Conservation (phyloP, 2,113 vertebrate genomes). For the Electrona antarctica region DNA sequence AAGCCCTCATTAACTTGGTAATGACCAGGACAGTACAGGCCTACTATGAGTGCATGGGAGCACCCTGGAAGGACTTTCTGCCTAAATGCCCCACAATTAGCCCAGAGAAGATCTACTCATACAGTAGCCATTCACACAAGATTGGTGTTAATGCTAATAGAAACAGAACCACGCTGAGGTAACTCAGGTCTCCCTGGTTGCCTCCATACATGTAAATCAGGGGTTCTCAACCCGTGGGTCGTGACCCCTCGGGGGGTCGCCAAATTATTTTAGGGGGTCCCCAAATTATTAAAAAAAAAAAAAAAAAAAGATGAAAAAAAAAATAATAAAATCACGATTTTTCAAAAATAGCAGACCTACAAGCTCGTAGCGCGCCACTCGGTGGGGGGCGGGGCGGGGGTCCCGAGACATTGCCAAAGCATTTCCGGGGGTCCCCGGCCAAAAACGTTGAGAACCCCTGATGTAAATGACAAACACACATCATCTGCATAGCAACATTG, state of each 20-base stretch:
- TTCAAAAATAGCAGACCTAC: too few species aligned
- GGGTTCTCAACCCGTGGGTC: too few species aligned
- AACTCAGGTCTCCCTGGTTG: background rate
- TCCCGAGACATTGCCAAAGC: too few species aligned
- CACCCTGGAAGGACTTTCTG: slow-evolving; percentile 7
- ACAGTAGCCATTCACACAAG: slow-evolving; percentile 50
- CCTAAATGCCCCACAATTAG: slow-evolving; percentile 14
- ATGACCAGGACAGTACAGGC: slow-evolving; percentile 36
- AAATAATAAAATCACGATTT: too few species aligned
- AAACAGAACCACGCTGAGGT: background rate
- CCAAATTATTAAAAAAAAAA: too few species aligned
- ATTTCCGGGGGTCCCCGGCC: too few species aligned
- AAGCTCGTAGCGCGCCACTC: too few species aligned
- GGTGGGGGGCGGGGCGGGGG: too few species aligned
- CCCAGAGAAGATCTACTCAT: slow-evolving; percentile 23
- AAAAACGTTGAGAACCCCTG: too few species aligned
- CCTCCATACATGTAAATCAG: slow-evolving; percentile 50
- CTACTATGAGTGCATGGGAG: slow-evolving; percentile 3
- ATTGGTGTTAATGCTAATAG: slow-evolving; percentile 57
- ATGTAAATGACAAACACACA: slow-evolving; percentile 53
- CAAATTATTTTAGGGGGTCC: too few species aligned
- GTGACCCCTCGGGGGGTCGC: too few species aligned
- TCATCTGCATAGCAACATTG: slow-evolving; percentile 28
- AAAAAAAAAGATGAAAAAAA: too few species aligned
- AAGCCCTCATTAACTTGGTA: slow-evolving; percentile 73